Base-by-base conservation (phyloP, 2,113 vertebrate genomes). In the Polyodon spathula region DNA sequence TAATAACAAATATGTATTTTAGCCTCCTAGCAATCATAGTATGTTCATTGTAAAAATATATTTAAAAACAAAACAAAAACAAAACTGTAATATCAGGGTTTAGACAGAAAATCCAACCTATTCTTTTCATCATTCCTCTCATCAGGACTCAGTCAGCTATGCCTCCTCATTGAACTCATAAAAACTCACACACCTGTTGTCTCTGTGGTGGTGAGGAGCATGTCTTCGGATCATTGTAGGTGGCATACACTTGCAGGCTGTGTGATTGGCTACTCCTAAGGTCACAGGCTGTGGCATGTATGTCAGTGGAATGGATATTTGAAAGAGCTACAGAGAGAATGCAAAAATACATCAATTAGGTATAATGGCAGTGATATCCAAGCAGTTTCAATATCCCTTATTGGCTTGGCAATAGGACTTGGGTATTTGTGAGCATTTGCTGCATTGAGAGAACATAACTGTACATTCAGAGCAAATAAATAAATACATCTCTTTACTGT, bases 251-350 rank as follows among this genome's bases (percentile, higher is more conserved):
- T 83, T 89, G 66, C 94, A 98, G 68, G 84, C 87, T 0, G 94
- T 98, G 57, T 98, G 94, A 71, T 97, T 98, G 57, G 92, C 94
- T 64, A 98, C 86, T 78, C 90, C 93, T 65, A 98, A 77, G 37
- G 92, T 81, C 68, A 95, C 87, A 0, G 93, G 90, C 67, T 97
- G 92, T 2, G 94, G 93, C 58, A 90, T 86, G 61, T 88, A 90
- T 65, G 92, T 94, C 77, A 93, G 84, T 37, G 94, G 92, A 43
- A 96, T 84, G 0, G 85, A 81, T 71, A 97, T 89, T 67, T 94
- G 90, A 55, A 98, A 88, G 62, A 98, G 87, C 95, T 98, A 64
- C 27, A 65, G 42, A 39, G 38, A 63, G 42, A 17, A 51, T 40
- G 38, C 17, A 12, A 41, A 38, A 12, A 8, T 43, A 68, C 37